These are phyloP conservation scores for Sitobion miscanthi DNA, from an alignment of 1,140 invertebrate genomes.

Conservation along the genomic window DNA sequence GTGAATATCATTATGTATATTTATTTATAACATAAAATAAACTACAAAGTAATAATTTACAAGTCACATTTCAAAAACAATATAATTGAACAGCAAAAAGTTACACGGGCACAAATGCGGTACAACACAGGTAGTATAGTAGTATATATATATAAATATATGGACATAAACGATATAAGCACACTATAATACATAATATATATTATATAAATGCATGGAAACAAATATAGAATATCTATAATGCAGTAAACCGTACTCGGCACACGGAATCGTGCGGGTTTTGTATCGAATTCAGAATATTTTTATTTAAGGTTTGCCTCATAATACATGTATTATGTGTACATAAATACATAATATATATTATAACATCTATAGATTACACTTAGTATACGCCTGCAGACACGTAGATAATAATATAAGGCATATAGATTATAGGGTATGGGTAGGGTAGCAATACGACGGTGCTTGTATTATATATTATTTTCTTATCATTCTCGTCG, in stretches of 20 bases:
- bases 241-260: not conserved
- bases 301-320: not conserved
- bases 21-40: not conserved
- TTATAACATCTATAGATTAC: not conserved
- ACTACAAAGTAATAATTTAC: not conserved
- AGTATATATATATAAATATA: too few species aligned
- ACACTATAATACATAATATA: not conserved
- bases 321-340: not conserved
- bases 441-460: not conserved
- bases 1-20: not conserved
- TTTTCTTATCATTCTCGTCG: constrained; percentile 10
- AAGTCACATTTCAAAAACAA: not conserved
- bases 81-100: not conserved
- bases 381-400: not conserved
- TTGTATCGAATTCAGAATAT: constrained; percentile 11
- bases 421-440: too few species aligned
- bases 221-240: constrained; percentile 9
- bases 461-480: not conserved
- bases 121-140: not conserved
- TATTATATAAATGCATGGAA: not conserved
- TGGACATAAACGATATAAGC: not conserved
- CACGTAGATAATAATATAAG: too few species aligned
- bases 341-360: not conserved
- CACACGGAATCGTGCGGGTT: not conserved
- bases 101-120: not conserved